A percentile compares a stretch with the other conserved stretches of the same genome.
phyloP scores from a whole-genome alignment of 2,113 vertebrate genomes.

The Scophthalmus maximus region DNA sequence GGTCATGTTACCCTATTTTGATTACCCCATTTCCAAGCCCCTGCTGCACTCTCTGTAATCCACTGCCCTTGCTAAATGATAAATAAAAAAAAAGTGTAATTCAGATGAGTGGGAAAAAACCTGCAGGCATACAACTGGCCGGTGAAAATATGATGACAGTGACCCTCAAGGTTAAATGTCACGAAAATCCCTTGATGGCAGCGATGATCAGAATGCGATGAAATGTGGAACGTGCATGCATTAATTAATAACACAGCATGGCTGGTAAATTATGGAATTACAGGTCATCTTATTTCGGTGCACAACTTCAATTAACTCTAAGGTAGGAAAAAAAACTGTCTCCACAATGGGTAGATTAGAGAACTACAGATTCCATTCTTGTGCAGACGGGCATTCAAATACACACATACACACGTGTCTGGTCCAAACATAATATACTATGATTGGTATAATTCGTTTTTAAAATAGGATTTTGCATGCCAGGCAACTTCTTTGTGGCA shows the following conservation, averaged over 20 bases:
- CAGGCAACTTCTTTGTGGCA: constrained; percentile 16
- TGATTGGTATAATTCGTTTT: constrained; percentile 16
- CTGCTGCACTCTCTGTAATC: constrained; percentile 76
- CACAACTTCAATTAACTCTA: constrained; percentile 9
- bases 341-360: constrained; percentile 13
- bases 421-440: constrained; percentile 11
- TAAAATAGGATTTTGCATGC: constrained; percentile 34
- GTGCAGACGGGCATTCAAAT: neutral
- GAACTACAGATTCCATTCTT: neutral
- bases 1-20: constrained; percentile 83
- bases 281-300: constrained; percentile 29
- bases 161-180: constrained; percentile 78
- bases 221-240: constrained; percentile 19
- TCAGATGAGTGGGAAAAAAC: constrained; percentile 76
- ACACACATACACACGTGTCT: constrained; percentile 8
- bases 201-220: constrained; percentile 41
- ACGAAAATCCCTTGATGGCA: constrained; percentile 65
- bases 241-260: neutral
- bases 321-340: neutral
- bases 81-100: constrained; percentile 78
- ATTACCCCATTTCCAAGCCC: constrained; percentile 80
- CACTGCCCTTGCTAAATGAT: constrained; percentile 67
- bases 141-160: constrained; percentile 71
- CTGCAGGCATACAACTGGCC: constrained; percentile 61
- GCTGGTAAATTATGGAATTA: constrained; percentile 33